Conservation (phyloP, 2,888 invertebrate species). For the Lasioglossum marginatum region DNA sequence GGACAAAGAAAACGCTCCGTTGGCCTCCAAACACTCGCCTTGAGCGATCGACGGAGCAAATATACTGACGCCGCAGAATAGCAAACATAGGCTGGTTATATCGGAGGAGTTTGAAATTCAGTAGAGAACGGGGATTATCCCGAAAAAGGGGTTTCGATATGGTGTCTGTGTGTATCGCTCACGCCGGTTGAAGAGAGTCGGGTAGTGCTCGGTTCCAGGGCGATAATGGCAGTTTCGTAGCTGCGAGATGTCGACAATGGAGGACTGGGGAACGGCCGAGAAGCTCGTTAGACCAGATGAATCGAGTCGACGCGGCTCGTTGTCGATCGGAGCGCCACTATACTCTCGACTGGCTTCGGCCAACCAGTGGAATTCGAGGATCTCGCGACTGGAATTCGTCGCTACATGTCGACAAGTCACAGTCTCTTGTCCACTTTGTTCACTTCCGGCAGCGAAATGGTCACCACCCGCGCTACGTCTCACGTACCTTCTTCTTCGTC, state of each 20-base stretch:
- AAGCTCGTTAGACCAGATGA: neutral
- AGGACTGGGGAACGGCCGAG: neutral
- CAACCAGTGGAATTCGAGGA: neutral
- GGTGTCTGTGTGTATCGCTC: neutral
- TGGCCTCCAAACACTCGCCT: neutral
- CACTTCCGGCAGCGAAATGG: neutral
- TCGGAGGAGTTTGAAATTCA: neutral
- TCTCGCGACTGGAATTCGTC: slow-evolving; percentile 10
- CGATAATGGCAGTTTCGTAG: neutral
- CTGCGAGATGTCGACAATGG: neutral
- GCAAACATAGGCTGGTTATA: neutral
- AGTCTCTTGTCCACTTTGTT: neutral
- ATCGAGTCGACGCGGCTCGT: neutral
- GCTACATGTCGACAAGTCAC: neutral
- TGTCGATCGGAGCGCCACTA: neutral
- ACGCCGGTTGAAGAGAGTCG: neutral
- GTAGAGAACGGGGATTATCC: neutral
- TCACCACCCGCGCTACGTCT: neutral
- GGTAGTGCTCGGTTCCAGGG: neutral
- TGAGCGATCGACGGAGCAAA: neutral
- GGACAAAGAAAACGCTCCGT: neutral
- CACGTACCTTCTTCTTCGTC: slow-evolving; percentile 5
- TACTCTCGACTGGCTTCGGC: neutral
- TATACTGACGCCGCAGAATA: neutral
- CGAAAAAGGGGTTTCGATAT: neutral